phyloP scores from a whole-genome alignment of 1,140 invertebrate genomes.

The Drosophila repletoides region DNA sequence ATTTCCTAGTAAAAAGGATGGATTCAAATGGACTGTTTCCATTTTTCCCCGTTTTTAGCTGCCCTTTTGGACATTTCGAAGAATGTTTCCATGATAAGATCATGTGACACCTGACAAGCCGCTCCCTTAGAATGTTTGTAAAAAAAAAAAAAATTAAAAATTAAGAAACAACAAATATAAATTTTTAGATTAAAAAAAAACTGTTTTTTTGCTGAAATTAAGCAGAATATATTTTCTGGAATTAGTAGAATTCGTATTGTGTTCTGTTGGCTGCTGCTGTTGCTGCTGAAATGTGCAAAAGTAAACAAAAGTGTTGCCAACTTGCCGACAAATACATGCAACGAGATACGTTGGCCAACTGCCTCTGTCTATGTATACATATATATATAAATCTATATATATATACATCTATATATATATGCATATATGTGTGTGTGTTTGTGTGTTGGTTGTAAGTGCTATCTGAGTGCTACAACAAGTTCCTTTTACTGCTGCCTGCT shows the following conservation, averaged over 20 bases:
- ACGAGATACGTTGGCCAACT: constrained; percentile 13
- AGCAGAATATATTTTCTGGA: not conserved
- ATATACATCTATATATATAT: not conserved
- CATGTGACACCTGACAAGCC: no score
- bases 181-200: not conserved
- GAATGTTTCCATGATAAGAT: no score
- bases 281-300: constrained; percentile 66
- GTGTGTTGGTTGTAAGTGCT: constrained; percentile 28
- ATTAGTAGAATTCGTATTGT: not conserved
- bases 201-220: not conserved
- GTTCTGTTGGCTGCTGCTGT: constrained; percentile 21
- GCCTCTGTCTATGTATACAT: not conserved
- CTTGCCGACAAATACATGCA: constrained; percentile 67
- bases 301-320: constrained; percentile 79
- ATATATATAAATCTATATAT: constrained; percentile 6
- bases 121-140: no score
- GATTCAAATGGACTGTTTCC: no score
- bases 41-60: no score
- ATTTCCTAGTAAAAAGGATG: no score
- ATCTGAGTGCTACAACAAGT: constrained; percentile 56
- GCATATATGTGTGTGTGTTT: constrained; percentile 10
- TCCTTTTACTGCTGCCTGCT: constrained; percentile 47
- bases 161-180: no score
- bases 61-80: no score
- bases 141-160: no score